A percentile compares a stretch with the other conserved stretches of the same genome.
These are phyloP conservation scores for Tetragonisca angustula DNA, from an alignment of 2,888 invertebrate species.

Conservation along the genomic window DNA sequence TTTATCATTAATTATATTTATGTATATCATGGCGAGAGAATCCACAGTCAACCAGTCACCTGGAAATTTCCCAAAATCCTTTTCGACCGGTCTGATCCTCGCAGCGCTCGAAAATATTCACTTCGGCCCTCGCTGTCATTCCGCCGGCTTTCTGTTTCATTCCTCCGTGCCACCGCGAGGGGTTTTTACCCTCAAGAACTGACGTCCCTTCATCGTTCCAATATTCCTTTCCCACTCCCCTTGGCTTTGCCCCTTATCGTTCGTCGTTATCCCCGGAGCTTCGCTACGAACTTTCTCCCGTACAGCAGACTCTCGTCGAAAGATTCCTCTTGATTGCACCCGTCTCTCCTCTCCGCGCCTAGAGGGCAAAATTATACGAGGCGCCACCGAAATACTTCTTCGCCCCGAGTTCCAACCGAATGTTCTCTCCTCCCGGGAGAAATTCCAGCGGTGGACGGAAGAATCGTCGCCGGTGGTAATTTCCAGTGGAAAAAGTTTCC, in stretches of 20 bases:
- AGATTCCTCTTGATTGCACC: background rate
- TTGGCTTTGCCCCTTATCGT: background rate
- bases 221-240: background rate
- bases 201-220: background rate
- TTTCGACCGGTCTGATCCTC: background rate
- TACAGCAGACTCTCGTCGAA: background rate
- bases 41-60: background rate
- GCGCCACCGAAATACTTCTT: background rate
- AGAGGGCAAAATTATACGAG: conserved; percentile 1
- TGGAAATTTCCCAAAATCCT: background rate
- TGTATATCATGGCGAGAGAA: background rate
- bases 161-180: background rate
- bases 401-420: background rate
- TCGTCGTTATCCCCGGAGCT: background rate
- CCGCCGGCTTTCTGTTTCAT: background rate
- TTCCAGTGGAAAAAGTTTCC: background rate
- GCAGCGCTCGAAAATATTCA: background rate
- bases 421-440: background rate
- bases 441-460: background rate
- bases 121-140: background rate
- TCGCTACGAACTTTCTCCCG: background rate
- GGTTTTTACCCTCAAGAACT: background rate
- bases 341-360: background rate
- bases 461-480: background rate
- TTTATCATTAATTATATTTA: too few relatives aligned